Evolutionary conservation across 1,140 invertebrate genomes (phyloP).

Genomic region (Sweltsa coloradensis): DNA sequence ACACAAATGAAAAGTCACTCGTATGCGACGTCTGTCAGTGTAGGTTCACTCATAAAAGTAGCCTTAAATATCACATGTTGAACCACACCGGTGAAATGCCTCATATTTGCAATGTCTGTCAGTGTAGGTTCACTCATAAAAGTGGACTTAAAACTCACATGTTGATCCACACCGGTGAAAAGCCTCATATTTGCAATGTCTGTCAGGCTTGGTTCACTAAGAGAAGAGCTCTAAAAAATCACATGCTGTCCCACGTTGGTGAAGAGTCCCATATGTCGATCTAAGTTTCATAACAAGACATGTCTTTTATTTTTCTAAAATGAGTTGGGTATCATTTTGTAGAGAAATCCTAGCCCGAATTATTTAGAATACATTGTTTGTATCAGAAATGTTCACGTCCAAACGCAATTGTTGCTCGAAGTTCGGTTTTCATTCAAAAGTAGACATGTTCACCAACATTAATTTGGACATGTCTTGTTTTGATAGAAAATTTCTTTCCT

Average conservation of each 20-base stretch:
- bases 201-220: conserved; percentile 14
- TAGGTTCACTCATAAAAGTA: conserved; percentile 33
- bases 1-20: conserved; percentile 26
- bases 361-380: no score
- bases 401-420: no score
- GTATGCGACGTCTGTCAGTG: conserved; percentile 29
- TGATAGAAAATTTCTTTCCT: no score
- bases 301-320: no score
- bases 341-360: no score
- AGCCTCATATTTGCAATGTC: conserved; percentile 6
- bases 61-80: conserved; percentile 45
- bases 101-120: conserved; percentile 33
- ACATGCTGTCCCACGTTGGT: conserved; percentile 9
- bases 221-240: conserved; percentile 5
- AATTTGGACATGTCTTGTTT: no score
- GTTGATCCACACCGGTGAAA: conserved; percentile 31
- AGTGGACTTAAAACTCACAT: conserved; percentile 53
- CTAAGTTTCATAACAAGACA: no score
- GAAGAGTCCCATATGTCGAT: no score
- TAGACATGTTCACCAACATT: no score
- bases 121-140: conserved; percentile 54
- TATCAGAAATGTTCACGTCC: no score
- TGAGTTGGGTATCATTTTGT: no score
- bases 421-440: no score
- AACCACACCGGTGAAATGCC: conserved; percentile 32